phyloP scores from a whole-genome alignment of 1,140 invertebrate genomes.

The Polypedilum vanderplanki region DNA sequence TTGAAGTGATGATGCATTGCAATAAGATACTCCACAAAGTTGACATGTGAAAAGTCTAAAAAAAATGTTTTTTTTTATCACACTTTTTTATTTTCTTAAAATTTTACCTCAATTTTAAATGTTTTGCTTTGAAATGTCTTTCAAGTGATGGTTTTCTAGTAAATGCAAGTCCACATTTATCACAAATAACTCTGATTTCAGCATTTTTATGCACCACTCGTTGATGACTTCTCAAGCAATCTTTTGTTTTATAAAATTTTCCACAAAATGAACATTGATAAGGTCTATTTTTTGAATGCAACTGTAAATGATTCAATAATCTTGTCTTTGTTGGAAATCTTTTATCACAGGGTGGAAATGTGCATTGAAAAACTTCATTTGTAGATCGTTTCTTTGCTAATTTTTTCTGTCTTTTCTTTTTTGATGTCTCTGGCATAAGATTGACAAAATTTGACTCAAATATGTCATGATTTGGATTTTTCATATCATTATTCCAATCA shows the following conservation, averaged over 20 bases:
- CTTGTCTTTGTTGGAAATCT: neutral
- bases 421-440: neutral
- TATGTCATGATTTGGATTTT: neutral
- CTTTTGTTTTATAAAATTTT: conserved; percentile 3
- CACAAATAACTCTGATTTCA: conserved; percentile 4
- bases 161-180: neutral
- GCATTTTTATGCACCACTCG: neutral
- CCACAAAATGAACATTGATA: neutral
- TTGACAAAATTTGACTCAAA: neutral
- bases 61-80: no score
- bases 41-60: neutral
- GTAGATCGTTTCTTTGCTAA: neutral
- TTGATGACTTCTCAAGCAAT: neutral
- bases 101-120: neutral
- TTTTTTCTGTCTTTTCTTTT: neutral
- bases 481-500: neutral
- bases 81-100: neutral
- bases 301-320: neutral
- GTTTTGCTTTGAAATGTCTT: neutral
- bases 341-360: neutral
- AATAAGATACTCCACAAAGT: neutral
- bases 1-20: neutral
- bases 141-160: neutral
- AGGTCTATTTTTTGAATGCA: neutral
- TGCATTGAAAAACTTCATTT: neutral